Evolutionary conservation across 23 tunicate species (phyloP).

Genomic region (Trididemnum miniatum): DNA sequence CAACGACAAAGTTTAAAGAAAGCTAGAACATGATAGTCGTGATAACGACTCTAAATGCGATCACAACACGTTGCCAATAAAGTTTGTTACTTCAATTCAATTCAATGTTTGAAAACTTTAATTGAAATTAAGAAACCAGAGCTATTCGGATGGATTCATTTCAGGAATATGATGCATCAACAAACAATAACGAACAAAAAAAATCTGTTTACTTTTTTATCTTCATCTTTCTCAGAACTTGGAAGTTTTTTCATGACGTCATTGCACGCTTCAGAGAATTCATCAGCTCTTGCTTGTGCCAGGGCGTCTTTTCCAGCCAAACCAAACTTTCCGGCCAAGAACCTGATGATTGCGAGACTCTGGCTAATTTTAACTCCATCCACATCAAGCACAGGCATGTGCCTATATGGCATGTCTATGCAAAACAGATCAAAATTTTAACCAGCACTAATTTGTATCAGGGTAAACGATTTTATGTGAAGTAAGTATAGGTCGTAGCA

Average conservation of each 20-base stretch:
- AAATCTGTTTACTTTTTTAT: constrained; percentile 32
- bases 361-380: constrained; percentile 47
- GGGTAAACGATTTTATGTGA: no score
- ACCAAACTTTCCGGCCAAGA: constrained; percentile 49
- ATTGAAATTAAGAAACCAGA: no score
- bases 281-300: constrained; percentile 41
- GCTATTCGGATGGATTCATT: no score
- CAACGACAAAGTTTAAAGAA: no score
- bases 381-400: constrained; percentile 69
- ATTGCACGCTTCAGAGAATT: constrained; percentile 46
- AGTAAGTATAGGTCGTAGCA: no score
- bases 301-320: constrained; percentile 31
- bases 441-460: neutral
- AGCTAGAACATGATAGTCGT: no score
- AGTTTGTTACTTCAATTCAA: no score
- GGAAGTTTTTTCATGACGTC: constrained; percentile 63
- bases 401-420: constrained; percentile 56
- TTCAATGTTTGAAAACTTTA: no score
- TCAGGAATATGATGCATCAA: no score
- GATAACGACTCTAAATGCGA: no score
- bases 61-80: no score
- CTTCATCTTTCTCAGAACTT: constrained; percentile 59
- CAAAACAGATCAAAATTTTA: neutral
- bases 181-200: neutral
- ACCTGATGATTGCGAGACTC: constrained; percentile 51